Evolutionary conservation across 2,888 invertebrate species (phyloP).

Genomic region (Ashinkailepas kermadecensis): DNA sequence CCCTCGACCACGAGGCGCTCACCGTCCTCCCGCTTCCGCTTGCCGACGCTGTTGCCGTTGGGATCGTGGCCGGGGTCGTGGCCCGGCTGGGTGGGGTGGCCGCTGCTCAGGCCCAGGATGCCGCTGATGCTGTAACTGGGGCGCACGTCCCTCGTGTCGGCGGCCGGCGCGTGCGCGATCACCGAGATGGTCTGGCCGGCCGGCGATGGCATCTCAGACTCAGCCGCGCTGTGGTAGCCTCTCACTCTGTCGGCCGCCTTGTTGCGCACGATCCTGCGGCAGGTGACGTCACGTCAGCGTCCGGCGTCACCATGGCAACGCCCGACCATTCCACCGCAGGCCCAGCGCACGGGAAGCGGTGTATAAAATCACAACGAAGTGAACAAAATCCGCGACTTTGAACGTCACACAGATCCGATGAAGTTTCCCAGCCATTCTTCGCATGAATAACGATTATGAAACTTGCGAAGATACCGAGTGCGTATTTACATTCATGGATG

Average conservation of each 20-base stretch:
- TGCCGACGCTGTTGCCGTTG: background rate
- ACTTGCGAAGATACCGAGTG: too few relatives aligned
- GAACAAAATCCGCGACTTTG: too few relatives aligned
- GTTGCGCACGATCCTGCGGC: background rate
- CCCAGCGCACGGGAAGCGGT: too few relatives aligned
- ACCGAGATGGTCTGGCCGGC: background rate
- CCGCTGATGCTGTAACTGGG: slow-evolving; percentile 3
- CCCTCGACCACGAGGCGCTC: background rate
- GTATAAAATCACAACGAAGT: too few relatives aligned
- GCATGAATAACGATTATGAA: too few relatives aligned
- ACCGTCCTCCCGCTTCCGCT: background rate
- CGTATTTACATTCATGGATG: too few relatives aligned
- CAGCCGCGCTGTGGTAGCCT: background rate
- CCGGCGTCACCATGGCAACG: too few relatives aligned
- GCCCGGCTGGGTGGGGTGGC: too few relatives aligned
- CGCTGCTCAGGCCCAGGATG: background rate
- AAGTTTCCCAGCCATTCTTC: too few relatives aligned
- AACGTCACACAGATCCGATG: too few relatives aligned
- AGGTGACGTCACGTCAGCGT: too few relatives aligned
- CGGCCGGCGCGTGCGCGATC: background rate
- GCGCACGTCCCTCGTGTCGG: background rate
- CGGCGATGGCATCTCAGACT: background rate
- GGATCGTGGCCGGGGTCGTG: background rate
- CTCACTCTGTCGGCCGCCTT: background rate
- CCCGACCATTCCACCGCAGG: too few relatives aligned